Conservation (phyloP, 2,113 vertebrate species). For the Eublepharis macularius region DNA sequence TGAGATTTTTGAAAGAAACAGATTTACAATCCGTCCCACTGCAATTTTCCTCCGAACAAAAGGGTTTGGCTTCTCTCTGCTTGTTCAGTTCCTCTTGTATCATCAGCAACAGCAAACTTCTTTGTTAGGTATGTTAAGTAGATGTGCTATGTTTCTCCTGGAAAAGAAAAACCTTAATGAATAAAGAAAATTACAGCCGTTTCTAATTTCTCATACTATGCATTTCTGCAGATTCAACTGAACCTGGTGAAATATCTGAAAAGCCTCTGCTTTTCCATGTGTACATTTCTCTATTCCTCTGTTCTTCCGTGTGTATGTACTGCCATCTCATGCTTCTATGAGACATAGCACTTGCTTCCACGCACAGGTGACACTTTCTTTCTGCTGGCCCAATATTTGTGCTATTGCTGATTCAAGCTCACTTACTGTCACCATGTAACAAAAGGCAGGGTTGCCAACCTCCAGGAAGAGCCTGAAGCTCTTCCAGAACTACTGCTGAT, state of each 20-base stretch:
- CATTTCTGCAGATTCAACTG: slow-evolving; percentile 21
- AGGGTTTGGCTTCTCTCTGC: slow-evolving; percentile 52
- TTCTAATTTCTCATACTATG: slow-evolving; percentile 37
- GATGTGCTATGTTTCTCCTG: slow-evolving; percentile 69
- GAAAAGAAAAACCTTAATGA: slow-evolving; percentile 64
- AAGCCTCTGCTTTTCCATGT: slow-evolving; percentile 46
- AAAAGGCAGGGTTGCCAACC: neutral
- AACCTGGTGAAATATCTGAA: slow-evolving; percentile 56
- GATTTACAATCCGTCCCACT: slow-evolving; percentile 43
- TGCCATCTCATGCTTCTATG: slow-evolving; percentile 65
- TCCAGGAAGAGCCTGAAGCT: too few relatives aligned
- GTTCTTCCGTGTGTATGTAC: slow-evolving; percentile 45
- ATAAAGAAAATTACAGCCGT: slow-evolving; percentile 70
- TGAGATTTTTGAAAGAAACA: slow-evolving; percentile 57
- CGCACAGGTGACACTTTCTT: neutral
- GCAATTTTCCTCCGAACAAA: slow-evolving; percentile 64
- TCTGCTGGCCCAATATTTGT: neutral
- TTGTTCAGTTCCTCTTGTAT: slow-evolving; percentile 53
- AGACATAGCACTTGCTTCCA: slow-evolving; percentile 16
- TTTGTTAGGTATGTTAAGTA: slow-evolving; percentile 70
- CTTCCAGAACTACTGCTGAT: too few relatives aligned
- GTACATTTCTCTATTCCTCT: too few relatives aligned
- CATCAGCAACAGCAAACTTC: slow-evolving; percentile 70
- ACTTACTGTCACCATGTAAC: neutral
- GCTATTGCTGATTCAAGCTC: too few relatives aligned